A percentile compares a stretch with the other conserved stretches of the same genome.
These are phyloP conservation scores for Dasyurus viverrinus DNA, from an alignment of 2,113 vertebrate species.

Conservation along the genomic window DNA sequence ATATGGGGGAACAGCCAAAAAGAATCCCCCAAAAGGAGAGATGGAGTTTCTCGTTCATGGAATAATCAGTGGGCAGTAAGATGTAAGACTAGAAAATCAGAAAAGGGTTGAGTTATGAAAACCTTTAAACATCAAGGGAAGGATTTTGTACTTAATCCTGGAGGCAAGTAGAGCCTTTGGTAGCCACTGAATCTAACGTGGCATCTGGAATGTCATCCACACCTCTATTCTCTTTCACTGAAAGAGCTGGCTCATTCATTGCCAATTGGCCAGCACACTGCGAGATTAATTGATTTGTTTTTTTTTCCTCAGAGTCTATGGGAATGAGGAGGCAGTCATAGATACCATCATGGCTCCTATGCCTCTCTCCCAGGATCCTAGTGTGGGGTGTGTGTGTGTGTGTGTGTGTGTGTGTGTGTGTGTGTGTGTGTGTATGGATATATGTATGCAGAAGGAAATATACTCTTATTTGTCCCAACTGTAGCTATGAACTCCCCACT, in stretches of 20 bases:
- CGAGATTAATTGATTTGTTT: background rate
- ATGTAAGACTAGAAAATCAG: background rate
- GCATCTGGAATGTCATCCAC: background rate
- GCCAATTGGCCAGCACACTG: background rate
- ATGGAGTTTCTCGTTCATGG: background rate
- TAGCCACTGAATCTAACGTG: background rate
- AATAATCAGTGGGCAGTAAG: background rate
- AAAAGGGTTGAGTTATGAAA: background rate
- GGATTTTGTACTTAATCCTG: background rate
- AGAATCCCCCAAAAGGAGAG: background rate
- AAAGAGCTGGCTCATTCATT: background rate
- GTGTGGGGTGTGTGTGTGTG: no score
- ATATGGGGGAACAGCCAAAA: background rate
- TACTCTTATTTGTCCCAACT: background rate
- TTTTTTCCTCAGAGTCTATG: background rate
- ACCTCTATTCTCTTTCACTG: background rate
- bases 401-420: background rate
- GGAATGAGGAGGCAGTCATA: background rate
- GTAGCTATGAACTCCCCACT: background rate
- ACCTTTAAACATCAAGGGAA: background rate
- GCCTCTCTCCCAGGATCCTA: no score
- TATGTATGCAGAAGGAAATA: no score
- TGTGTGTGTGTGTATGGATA: background rate
- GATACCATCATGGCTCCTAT: no score
- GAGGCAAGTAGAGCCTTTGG: background rate